A percentile compares a stretch with the other conserved stretches of the same genome.
Evolutionary conservation across 2,888 invertebrate genomes (phyloP).

Genomic region (Nephrotoma flavescens): DNA sequence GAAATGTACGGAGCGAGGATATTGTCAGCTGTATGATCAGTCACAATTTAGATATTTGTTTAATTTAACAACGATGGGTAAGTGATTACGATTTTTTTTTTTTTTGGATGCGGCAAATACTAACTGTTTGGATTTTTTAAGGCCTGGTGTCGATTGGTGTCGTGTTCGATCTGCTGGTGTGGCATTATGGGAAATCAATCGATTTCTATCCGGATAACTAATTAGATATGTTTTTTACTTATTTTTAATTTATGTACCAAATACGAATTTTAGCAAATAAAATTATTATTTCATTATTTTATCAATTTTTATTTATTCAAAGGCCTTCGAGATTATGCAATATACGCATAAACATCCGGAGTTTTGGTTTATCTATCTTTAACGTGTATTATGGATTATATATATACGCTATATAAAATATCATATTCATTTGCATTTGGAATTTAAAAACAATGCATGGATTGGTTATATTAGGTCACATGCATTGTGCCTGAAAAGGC

Average conservation of each 20-base stretch:
- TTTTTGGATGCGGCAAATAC: background rate
- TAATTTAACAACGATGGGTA: slow-evolving; percentile 40
- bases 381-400: background rate
- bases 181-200: slow-evolving; percentile 41
- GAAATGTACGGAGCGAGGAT: slow-evolving; percentile 43
- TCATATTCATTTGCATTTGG: too few relatives aligned
- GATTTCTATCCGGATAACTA: slow-evolving; percentile 35
- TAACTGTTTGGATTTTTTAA: slow-evolving; percentile 18
- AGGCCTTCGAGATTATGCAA: background rate
- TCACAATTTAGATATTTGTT: slow-evolving; percentile 39
- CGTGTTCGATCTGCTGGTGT: slow-evolving; percentile 42
- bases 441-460: background rate
- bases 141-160: slow-evolving; percentile 41
- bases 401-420: too few relatives aligned
- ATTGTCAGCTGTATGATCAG: slow-evolving; percentile 52
- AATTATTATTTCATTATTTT: background rate
- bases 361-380: background rate
- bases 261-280: background rate
- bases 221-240: background rate
- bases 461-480: background rate
- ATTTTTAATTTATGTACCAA: background rate
- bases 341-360: background rate
- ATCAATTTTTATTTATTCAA: background rate
- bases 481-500: background rate
- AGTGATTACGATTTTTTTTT: slow-evolving; percentile 17